Conservation (phyloP, 1,140 invertebrate genomes). For the Eueides isabella region DNA sequence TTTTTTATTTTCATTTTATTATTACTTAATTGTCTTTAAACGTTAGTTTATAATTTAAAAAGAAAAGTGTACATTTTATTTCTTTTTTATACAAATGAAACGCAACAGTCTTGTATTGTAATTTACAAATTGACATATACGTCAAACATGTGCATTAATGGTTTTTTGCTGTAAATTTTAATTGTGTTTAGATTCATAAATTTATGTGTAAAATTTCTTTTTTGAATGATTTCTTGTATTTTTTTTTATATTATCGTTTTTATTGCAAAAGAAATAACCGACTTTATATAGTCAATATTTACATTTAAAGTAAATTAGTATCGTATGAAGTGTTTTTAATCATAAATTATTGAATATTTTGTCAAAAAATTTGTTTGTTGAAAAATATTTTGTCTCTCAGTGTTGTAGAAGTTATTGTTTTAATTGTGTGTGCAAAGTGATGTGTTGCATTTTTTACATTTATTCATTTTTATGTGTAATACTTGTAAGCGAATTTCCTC, state of each 20-base stretch:
- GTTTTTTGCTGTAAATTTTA: not conserved
- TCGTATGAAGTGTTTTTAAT: not conserved
- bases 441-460: not conserved
- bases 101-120: not conserved
- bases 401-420: not conserved
- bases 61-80: not conserved
- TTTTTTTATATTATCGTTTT: not conserved
- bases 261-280: not conserved
- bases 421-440: not conserved
- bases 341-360: not conserved
- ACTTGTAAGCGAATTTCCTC: not conserved
- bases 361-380: not conserved
- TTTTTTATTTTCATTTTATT: not conserved
- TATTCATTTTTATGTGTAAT: not conserved
- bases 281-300: too few species aligned
- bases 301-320: not conserved
- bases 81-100: not conserved
- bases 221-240: not conserved
- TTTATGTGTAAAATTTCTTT: not conserved
- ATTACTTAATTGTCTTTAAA: not conserved
- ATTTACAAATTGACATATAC: constrained; percentile 8
- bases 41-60: not conserved
- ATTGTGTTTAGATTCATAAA: not conserved
- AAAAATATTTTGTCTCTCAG: not conserved
- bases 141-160: constrained; percentile 1